phyloP scores from a whole-genome alignment of 2,797 vertebrate species.

The Enteromius anoplus region DNA sequence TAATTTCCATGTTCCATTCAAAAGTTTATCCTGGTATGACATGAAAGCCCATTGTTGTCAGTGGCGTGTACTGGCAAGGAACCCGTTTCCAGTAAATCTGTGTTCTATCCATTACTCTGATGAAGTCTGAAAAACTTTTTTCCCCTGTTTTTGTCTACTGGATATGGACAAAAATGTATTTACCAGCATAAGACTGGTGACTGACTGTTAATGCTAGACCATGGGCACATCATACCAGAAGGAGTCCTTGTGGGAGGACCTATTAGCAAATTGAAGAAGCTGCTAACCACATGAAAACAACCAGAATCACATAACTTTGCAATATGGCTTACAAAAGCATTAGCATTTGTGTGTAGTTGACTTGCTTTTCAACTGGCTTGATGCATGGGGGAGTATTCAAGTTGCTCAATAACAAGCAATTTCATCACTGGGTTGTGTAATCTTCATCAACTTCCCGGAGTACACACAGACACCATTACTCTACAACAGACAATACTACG shows the following conservation, averaged over 20 bases:
- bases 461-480: background rate
- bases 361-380: background rate
- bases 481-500: background rate
- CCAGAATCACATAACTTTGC: background rate
- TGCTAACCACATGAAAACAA: background rate
- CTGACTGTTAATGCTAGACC: background rate
- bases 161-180: background rate
- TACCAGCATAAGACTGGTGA: no score
- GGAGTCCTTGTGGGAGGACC: background rate
- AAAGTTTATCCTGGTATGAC: slow-evolving; percentile 14
- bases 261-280: background rate
- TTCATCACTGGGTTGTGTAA: slow-evolving; percentile 10
- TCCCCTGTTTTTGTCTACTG: background rate
- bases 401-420: background rate
- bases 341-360: background rate
- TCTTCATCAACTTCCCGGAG: background rate
- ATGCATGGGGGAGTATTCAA: background rate
- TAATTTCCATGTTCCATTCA: slow-evolving; percentile 7
- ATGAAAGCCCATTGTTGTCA: slow-evolving; percentile 17
- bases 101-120: background rate
- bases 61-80: background rate
- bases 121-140: background rate
- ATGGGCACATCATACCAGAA: background rate
- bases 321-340: background rate
- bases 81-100: slow-evolving; percentile 17